Base-by-base conservation (phyloP, 2,797 vertebrate species). In the Merluccius polli region DNA sequence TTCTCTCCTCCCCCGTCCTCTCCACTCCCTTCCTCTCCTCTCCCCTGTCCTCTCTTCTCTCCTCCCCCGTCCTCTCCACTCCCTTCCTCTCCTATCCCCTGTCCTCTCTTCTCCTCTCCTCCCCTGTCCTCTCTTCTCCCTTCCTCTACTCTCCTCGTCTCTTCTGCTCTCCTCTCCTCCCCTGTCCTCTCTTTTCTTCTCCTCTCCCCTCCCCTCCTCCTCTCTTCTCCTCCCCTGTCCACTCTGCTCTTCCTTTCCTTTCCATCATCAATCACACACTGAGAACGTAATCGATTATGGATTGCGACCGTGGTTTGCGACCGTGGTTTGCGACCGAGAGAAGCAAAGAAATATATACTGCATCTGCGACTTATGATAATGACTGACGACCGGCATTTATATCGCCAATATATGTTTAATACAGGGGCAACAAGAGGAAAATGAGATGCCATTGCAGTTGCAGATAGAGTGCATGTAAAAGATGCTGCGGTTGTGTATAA, bases 221-320 rank as follows among this genome's bases (percentile, higher is more conserved):
- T 48, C 2, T 2, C 16, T 5, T 48, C 15, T 48, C 5, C 15
- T 18, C 41, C 15, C 41, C 16, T 48, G 13, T 48, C 41, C 65
- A 33, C 9, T 71, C 70, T 75, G 68, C 72, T 79, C 73, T 5
- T 72, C 24, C 1, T 71, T n/a, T 79, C 76, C 70, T 84, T 81
- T 82, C 81, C 48, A 7, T 63, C 52, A 63, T 63, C 52, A 63
- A 63, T 63, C 52, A 63, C n/a, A 24, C 52, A 24, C 52, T 27
- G 52, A 24, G n/a, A 27, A 63, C 27, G 52, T 63, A 10, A 63
- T 63, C 2, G 52, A 63, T 63, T 63, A 63, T 63, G 52, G 52
- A 63, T 63, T 63, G 52, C n/a, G n/a, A 63, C 52, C 21, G 48
- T 9, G 48, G 18, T n/a, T 21, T 63, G n/a, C 9, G n/a, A 63